Percentiles rank a stretch among this genome's conserved stretches.
These are phyloP conservation scores for Dione vanillae DNA, from an alignment of 2,888 invertebrate genomes.

Conservation along the genomic window DNA sequence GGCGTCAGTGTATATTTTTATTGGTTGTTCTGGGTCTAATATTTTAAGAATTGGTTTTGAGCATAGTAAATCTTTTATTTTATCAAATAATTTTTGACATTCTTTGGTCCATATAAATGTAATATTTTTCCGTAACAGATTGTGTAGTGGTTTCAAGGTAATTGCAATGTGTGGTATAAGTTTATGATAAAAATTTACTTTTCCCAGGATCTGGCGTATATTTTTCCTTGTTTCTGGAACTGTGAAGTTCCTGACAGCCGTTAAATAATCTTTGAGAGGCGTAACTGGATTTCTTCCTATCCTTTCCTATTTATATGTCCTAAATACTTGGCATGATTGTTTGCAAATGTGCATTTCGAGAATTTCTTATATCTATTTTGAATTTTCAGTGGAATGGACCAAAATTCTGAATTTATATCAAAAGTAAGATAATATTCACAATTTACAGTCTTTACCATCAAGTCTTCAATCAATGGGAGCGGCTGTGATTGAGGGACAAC, in stretches of 20 bases:
- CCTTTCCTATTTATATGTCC: constrained; percentile 42
- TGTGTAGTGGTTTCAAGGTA: background rate
- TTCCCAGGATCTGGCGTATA: background rate
- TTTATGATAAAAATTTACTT: constrained; percentile 3
- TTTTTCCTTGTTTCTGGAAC: constrained; percentile 1
- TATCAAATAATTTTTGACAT: no score
- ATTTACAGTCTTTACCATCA: constrained; percentile 54
- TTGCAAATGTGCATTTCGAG: background rate
- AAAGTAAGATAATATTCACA: constrained; percentile 55
- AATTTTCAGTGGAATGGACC: constrained; percentile 58
- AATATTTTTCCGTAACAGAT: background rate
- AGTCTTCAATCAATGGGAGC: constrained; percentile 55
- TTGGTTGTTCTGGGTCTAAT: constrained; percentile 23
- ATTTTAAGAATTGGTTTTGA: constrained; percentile 27
- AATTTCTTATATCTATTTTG: constrained; percentile 53
- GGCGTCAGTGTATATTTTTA: constrained; percentile 29
- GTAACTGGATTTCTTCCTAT: constrained; percentile 46
- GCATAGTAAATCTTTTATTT: constrained; percentile 26
- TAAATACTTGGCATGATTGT: constrained; percentile 41
- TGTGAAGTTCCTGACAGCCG: constrained; percentile 43
- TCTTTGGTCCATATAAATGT: background rate
- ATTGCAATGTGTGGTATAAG: background rate
- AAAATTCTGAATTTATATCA: constrained; percentile 62
- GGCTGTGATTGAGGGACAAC: constrained; percentile 52
- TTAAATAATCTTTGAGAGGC: no score